Base-by-base conservation (phyloP, 2,113 vertebrate genomes). In the Corythoichthys haematopterus region DNA sequence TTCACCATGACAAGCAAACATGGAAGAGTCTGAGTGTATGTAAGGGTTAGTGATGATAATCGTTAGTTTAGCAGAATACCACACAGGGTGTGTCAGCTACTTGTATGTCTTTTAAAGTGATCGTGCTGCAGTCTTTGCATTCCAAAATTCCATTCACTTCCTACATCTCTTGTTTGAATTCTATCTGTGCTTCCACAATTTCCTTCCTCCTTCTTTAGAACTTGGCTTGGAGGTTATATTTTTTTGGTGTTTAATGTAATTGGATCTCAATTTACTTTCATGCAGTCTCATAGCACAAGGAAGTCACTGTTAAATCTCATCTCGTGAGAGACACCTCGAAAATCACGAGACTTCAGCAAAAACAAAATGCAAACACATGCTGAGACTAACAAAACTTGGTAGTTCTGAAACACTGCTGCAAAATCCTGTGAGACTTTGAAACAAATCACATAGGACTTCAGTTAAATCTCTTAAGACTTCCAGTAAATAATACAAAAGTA, bases 1-100 rank as follows among this genome's bases (percentile, higher is more conserved):
- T 52, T 6, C 50, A 52, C 16, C 16, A 6, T 20, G 50, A 52
- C 50, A 52, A n/a, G 50, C 50, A 52, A 52, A 59, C 63, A 70
- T 50, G 5, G 33, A 68, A n/a, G 50, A 75, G 20, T 75, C 66
- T 53, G 66, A 40, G 38, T 68, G 43, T 33, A 10, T 55, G 46
- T 20, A 11, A 66, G 45, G 68, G 67, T 65, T 72, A 15, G 47
- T 71, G 56, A 75, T 62, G 66, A 79, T 68, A 78, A 82, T 73
- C 52, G 80, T 71, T 82, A 67, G 71, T 47, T 73, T 51, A 70
- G 60, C 45, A 77, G 65, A 77, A 80, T 47, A 35, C 13, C 43
- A 43, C 6, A 8, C 40, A 75, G 79, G 82, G 79, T 67, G 83
- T 87, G 81, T 66, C 72, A 43, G 37, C 33, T 14, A 56, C 20